These are phyloP conservation scores for Xenops minutus DNA, from an alignment of 2,797 vertebrate genomes.

Conservation along the genomic window DNA sequence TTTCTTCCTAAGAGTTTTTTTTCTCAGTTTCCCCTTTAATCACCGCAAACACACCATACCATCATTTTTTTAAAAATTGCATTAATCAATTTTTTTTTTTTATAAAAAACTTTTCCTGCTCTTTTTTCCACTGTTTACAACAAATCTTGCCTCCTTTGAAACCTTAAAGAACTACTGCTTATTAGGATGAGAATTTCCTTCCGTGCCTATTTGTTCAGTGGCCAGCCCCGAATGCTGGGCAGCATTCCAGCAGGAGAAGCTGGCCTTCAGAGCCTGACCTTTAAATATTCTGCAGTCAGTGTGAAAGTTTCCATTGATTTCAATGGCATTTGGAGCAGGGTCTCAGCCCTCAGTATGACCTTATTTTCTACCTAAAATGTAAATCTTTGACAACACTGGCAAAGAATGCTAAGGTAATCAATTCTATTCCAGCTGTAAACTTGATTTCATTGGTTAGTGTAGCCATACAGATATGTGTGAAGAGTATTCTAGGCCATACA, in stretches of 20 bases:
- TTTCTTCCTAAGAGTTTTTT: neutral
- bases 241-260: neutral
- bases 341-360: neutral
- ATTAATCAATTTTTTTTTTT: too few relatives aligned
- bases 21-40: neutral
- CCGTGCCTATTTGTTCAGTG: neutral
- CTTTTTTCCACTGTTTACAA: neutral
- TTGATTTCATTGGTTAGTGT: neutral
- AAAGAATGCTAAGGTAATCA: neutral
- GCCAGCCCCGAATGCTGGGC: accelerated
- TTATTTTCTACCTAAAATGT: neutral
- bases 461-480: neutral
- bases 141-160: neutral
- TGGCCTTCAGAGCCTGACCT: neutral
- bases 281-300: neutral
- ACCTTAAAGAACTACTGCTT: neutral
- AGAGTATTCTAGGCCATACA: neutral
- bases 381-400: neutral
- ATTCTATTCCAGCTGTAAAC: neutral
- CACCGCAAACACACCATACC: neutral
- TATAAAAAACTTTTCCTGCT: neutral
- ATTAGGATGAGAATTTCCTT: neutral
- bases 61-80: neutral
- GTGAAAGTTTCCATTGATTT: conserved; percentile 15
- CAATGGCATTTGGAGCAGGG: neutral